A percentile compares a stretch with the other conserved stretches of the same genome.
Evolutionary conservation across 2,797 vertebrate species (phyloP).

Genomic region (Danio albolineatus): DNA sequence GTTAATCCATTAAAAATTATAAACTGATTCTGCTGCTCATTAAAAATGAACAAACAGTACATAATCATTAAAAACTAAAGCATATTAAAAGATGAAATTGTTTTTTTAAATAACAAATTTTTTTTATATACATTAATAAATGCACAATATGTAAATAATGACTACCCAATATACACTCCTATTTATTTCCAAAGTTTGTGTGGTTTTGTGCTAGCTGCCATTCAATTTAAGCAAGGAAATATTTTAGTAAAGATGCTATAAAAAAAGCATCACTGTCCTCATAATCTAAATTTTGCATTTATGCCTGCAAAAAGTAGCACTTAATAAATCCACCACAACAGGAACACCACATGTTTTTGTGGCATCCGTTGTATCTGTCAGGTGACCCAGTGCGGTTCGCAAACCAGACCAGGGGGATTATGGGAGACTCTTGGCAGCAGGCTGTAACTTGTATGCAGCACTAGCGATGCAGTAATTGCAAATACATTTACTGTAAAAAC

Average conservation of each 20-base stretch:
- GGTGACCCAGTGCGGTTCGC: constrained; percentile 21
- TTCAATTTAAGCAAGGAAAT: background rate
- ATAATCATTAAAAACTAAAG: too few species aligned
- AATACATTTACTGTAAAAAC: background rate
- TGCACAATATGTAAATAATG: too few species aligned
- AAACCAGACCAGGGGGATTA: constrained; percentile 43
- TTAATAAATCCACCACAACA: constrained; percentile 35
- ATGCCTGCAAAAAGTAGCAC: background rate
- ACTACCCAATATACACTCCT: too few species aligned
- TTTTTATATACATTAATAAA: too few species aligned
- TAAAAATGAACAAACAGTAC: too few species aligned
- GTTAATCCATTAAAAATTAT: too few species aligned
- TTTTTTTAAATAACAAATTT: too few species aligned
- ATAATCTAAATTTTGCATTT: constrained; percentile 27
- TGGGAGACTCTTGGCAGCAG: constrained; percentile 51
- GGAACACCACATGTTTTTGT: constrained; percentile 28
- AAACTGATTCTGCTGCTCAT: too few species aligned
- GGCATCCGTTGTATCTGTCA: constrained; percentile 53
- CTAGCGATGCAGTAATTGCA: background rate
- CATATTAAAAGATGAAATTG: too few species aligned
- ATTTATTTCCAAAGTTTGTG: too few species aligned
- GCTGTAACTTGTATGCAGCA: constrained; percentile 25
- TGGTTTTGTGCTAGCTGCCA: background rate
- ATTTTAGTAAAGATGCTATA: background rate
- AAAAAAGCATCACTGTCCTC: background rate